Conservation (phyloP, 2,888 invertebrate species). For the Griposia aprilina region DNA sequence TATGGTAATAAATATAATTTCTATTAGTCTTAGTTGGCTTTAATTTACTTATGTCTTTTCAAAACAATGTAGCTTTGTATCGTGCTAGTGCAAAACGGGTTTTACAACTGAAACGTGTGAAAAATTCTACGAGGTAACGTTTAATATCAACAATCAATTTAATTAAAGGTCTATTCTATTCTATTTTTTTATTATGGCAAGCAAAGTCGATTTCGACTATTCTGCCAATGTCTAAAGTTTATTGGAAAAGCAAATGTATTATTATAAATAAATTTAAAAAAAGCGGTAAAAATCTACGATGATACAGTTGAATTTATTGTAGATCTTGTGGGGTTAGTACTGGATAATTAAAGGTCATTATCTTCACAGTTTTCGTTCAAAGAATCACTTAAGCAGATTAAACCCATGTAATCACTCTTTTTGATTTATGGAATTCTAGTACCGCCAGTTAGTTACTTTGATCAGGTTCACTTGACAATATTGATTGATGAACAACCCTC, state of each 20-base stretch:
- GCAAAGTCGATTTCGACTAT: too few species aligned
- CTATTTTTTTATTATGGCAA: too few species aligned
- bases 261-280: too few species aligned
- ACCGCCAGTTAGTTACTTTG: constrained; percentile 39
- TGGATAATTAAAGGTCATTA: neutral
- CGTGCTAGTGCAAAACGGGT: neutral
- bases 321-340: too few species aligned
- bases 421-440: constrained; percentile 56
- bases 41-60: neutral
- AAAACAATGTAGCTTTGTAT: neutral
- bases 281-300: too few species aligned
- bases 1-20: neutral
- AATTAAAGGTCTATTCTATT: neutral
- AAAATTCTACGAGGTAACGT: neutral
- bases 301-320: too few species aligned
- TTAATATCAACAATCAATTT: neutral
- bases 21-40: neutral
- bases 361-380: constrained; percentile 5
- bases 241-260: too few species aligned
- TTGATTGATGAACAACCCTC: constrained; percentile 56
- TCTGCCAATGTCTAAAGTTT: too few species aligned
- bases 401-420: constrained; percentile 44
- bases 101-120: neutral
- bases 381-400: constrained; percentile 39
- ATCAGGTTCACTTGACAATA: constrained; percentile 59